Evolutionary conservation across 1,140 invertebrate genomes (phyloP).

Genomic region (Heliconius hewitsoni): DNA sequence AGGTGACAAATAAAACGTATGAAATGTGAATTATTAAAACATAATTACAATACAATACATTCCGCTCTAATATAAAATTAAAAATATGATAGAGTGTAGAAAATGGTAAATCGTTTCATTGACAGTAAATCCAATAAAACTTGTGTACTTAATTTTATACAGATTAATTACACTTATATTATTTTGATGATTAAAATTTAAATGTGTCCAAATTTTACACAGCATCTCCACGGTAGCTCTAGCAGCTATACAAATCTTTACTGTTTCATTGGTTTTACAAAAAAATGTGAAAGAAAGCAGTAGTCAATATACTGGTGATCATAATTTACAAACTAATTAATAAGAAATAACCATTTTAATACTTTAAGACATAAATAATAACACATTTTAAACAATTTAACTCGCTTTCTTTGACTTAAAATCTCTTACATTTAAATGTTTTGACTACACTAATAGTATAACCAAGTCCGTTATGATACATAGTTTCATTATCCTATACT

Average conservation of each 20-base stretch:
- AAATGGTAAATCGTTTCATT: slow-evolving; percentile 53
- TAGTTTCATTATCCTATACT: slow-evolving; percentile 73
- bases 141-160: slow-evolving; percentile 34
- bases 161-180: slow-evolving; percentile 34
- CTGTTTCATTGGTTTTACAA: slow-evolving; percentile 68
- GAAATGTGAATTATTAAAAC: slow-evolving; percentile 21
- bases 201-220: background rate
- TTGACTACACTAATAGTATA: slow-evolving; percentile 80
- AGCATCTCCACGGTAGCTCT: background rate
- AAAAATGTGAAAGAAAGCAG: slow-evolving; percentile 48
- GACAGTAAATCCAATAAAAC: slow-evolving; percentile 74
- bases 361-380: slow-evolving; percentile 82
- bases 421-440: slow-evolving; percentile 75
- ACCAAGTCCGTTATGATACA: slow-evolving; percentile 78
- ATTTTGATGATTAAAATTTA: slow-evolving; percentile 21
- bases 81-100: slow-evolving; percentile 77
- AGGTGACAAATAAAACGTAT: slow-evolving; percentile 33
- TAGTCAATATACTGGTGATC: slow-evolving; percentile 69
- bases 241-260: background rate
- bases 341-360: slow-evolving; percentile 82
- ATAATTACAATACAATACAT: slow-evolving; percentile 24
- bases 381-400: slow-evolving; percentile 81
- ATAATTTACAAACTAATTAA: slow-evolving; percentile 80
- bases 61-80: slow-evolving; percentile 4
- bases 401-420: slow-evolving; percentile 81